Evolutionary conservation across 1,140 invertebrate species (phyloP).

Genomic region (Drosophila bipectinata): DNA sequence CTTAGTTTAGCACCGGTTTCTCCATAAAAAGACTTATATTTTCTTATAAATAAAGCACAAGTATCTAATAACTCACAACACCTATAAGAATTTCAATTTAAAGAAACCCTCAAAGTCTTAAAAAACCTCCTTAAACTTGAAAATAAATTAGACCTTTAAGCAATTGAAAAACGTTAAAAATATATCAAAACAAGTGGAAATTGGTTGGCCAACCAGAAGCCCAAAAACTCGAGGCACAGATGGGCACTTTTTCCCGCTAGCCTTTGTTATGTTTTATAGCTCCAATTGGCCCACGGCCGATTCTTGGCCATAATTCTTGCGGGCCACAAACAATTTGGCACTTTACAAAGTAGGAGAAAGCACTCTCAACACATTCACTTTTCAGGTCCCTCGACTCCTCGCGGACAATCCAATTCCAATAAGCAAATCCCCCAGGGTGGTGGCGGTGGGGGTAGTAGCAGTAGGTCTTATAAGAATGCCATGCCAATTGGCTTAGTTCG

Average conservation of each 20-base stretch:
- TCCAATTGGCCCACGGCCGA: conserved; percentile 63
- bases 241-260: conserved; percentile 3
- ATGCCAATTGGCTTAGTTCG: conserved; percentile 74
- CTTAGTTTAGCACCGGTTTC: too few relatives aligned
- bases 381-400: conserved; percentile 27
- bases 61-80: too few relatives aligned
- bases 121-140: neutral
- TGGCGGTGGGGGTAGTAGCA: conserved; percentile 3
- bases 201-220: conserved; percentile 14
- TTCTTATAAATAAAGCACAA: too few relatives aligned
- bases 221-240: conserved; percentile 9
- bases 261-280: conserved; percentile 68
- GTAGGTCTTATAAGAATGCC: conserved; percentile 46
- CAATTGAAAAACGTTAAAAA: conserved; percentile 39
- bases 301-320: conserved; percentile 64
- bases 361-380: conserved; percentile 77
- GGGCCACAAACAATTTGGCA: conserved; percentile 71
- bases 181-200: conserved; percentile 22
- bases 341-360: conserved; percentile 80
- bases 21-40: too few relatives aligned
- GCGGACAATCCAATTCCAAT: conserved; percentile 10
- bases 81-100: too few relatives aligned
- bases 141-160: neutral
- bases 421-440: conserved; percentile 18
- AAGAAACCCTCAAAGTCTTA: too few relatives aligned